phyloP scores from a whole-genome alignment of 2,797 vertebrate species.

The Peromyscus melanophrys region DNA sequence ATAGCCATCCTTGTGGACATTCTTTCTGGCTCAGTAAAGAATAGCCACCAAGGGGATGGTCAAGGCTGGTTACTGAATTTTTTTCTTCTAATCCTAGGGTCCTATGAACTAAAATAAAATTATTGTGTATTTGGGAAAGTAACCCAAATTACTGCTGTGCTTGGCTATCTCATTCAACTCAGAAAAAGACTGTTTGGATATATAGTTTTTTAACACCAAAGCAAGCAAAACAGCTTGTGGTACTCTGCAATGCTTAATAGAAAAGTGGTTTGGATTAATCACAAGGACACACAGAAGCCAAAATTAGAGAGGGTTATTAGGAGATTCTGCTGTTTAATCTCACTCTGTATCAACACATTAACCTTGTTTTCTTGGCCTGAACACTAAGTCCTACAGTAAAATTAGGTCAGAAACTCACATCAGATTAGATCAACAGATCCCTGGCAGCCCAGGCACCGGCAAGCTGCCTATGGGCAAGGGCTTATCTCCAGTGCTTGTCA shows the following conservation, averaged over 20 bases:
- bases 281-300: conserved; percentile 66
- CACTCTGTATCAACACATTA: conserved; percentile 86
- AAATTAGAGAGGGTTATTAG: conserved; percentile 69
- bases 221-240: conserved; percentile 67
- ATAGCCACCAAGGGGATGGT: background rate
- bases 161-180: background rate
- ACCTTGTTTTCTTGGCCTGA: conserved; percentile 88
- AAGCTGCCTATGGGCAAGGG: conserved; percentile 40
- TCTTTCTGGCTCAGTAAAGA: conserved; percentile 34
- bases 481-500: background rate
- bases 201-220: conserved; percentile 60
- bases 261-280: conserved; percentile 76
- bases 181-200: conserved; percentile 39
- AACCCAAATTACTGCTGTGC: background rate
- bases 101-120: conserved; percentile 22
- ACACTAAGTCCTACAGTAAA: conserved; percentile 84
- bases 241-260: conserved; percentile 62
- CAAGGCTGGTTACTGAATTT: background rate
- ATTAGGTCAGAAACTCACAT: conserved; percentile 91
- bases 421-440: conserved; percentile 88
- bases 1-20: background rate
- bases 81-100: background rate
- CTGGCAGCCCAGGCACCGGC: conserved; percentile 82
- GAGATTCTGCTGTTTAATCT: conserved; percentile 81
- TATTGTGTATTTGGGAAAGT: background rate